These are phyloP conservation scores for Heliconius nattereri DNA, from an alignment of 1,140 invertebrate genomes.

Conservation along the genomic window DNA sequence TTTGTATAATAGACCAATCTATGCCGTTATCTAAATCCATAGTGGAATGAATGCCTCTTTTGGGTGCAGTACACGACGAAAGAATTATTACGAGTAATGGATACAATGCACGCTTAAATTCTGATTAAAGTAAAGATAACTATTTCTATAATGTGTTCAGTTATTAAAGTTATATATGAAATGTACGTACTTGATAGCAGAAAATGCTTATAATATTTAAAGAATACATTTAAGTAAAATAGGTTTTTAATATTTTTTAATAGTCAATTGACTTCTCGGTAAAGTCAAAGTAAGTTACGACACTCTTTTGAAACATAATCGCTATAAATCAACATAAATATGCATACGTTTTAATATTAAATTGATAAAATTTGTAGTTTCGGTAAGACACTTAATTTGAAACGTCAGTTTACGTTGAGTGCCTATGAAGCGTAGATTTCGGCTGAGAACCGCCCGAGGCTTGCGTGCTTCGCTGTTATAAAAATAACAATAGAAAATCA, in stretches of 20 bases:
- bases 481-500: slow-evolving; percentile 64
- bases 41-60: slow-evolving; percentile 30
- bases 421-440: slow-evolving; percentile 57
- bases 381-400: slow-evolving; percentile 50
- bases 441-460: slow-evolving; percentile 69
- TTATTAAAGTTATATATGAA: not conserved
- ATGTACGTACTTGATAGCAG: no score
- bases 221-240: not conserved
- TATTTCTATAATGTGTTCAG: not conserved
- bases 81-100: slow-evolving; percentile 24
- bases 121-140: slow-evolving; percentile 22
- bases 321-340: not conserved
- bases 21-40: slow-evolving; percentile 33
- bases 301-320: not conserved
- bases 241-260: not conserved
- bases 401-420: slow-evolving; percentile 55
- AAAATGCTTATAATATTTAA: no score
- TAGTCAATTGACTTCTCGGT: not conserved
- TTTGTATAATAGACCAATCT: slow-evolving; percentile 41
- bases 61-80: slow-evolving; percentile 24
- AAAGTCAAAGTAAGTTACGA: not conserved
- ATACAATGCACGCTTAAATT: slow-evolving; percentile 27
- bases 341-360: slow-evolving; percentile 8
- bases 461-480: slow-evolving; percentile 52
- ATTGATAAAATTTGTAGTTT: slow-evolving; percentile 44